Evolutionary conservation across 2,113 vertebrate genomes (phyloP).

Genomic region (Eulacestoma nigropectus): DNA sequence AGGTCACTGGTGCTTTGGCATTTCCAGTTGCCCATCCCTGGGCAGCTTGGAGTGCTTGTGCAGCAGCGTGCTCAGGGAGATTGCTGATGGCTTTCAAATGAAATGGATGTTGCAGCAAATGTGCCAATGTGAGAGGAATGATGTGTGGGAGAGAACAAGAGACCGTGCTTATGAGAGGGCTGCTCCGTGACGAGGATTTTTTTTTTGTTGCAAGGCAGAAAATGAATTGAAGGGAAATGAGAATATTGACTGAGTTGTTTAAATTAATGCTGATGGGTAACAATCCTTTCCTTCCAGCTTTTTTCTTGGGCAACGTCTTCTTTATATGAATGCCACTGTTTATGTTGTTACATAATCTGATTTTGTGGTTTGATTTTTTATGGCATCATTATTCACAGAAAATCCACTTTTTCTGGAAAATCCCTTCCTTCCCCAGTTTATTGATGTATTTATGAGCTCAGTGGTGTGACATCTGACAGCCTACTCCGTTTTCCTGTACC

Average conservation of each 20-base stretch:
- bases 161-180: not conserved
- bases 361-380: not conserved
- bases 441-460: not conserved
- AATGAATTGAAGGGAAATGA: not conserved
- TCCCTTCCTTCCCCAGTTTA: not conserved
- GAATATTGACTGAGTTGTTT: not conserved
- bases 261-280: constrained; percentile 29
- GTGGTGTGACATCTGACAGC: not conserved
- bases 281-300: not conserved
- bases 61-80: not conserved
- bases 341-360: constrained; percentile 14
- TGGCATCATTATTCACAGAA: not conserved
- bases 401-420: constrained; percentile 49
- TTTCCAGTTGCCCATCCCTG: not conserved
- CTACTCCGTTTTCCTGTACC: not conserved
- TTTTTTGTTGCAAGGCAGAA: not conserved
- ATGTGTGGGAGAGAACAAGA: constrained; percentile 17
- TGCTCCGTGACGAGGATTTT: not conserved
- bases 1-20: not conserved
- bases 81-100: not conserved
- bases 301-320: not conserved
- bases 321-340: not conserved
- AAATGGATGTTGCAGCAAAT: constrained; percentile 23
- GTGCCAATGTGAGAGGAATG: not conserved
- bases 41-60: not conserved